Evolutionary conservation across 1,140 invertebrate species (phyloP).

Genomic region (Eurosta solidaginis): DNA sequence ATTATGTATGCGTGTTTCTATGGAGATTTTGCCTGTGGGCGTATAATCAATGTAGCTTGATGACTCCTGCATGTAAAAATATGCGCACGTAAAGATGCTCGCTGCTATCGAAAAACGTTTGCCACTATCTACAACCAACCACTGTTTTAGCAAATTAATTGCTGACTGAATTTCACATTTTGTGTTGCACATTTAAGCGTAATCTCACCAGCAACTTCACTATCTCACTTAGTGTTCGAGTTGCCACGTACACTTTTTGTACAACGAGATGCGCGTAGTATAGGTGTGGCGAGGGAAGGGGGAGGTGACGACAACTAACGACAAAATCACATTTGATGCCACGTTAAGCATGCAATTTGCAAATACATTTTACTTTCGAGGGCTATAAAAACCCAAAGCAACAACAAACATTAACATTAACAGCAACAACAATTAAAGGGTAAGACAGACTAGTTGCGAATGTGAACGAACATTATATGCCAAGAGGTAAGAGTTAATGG

Average conservation of each 20-base stretch:
- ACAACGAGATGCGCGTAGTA: too few relatives aligned
- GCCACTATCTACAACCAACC: not conserved
- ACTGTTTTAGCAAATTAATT: slow-evolving; percentile 5
- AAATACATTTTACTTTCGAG: not conserved
- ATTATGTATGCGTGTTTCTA: too few relatives aligned
- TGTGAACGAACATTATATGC: too few relatives aligned
- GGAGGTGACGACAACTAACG: not conserved
- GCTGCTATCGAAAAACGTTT: too few relatives aligned
- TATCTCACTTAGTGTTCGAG: not conserved
- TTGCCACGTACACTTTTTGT: too few relatives aligned
- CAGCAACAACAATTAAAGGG: not conserved
- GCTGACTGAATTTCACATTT: not conserved
- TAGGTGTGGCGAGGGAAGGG: not conserved
- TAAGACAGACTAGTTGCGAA: too few relatives aligned
- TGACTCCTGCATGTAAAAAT: too few relatives aligned
- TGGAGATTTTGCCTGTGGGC: too few relatives aligned
- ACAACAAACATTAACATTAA: not conserved
- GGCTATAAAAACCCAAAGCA: not conserved
- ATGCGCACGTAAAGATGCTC: too few relatives aligned
- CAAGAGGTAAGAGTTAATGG: too few relatives aligned
- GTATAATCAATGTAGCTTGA: too few relatives aligned
- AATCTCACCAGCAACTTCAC: not conserved
- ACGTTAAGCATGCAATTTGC: slow-evolving; percentile 21
- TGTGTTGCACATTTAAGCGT: slow-evolving; percentile 7
- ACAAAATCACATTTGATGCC: slow-evolving; percentile 19